These are phyloP conservation scores for Myotis daubentonii DNA, from an alignment of 2,797 vertebrate genomes.

Conservation along the genomic window DNA sequence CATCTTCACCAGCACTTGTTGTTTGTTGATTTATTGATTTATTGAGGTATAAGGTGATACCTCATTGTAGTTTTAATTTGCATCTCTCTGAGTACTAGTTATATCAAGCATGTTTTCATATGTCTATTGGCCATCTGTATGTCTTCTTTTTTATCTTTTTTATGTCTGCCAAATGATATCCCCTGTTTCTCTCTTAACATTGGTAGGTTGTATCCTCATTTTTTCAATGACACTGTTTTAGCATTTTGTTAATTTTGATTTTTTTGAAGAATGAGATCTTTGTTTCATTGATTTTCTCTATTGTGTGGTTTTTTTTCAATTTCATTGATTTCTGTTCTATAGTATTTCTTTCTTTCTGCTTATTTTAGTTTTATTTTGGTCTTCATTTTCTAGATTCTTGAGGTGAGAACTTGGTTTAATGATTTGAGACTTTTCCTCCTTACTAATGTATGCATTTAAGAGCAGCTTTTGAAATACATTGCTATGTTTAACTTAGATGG, in stretches of 20 bases:
- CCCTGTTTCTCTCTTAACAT: background rate
- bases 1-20: no score
- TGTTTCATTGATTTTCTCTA: constrained; percentile 14
- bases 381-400: background rate
- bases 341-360: background rate
- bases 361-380: background rate
- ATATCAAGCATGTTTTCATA: no score
- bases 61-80: no score
- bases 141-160: background rate
- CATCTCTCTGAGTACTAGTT: no score
- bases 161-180: background rate
- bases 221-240: background rate
- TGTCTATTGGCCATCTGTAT: no score
- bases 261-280: background rate
- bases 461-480: background rate
- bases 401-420: background rate
- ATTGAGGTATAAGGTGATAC: no score
- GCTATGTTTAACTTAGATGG: background rate
- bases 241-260: background rate
- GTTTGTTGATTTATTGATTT: no score
- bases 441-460: background rate
- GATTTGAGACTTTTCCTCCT: background rate
- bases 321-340: background rate
- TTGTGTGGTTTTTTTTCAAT: background rate
- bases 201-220: background rate